Base-by-base conservation (phyloP, 2,888 invertebrate genomes). In the Thecophora atra region DNA sequence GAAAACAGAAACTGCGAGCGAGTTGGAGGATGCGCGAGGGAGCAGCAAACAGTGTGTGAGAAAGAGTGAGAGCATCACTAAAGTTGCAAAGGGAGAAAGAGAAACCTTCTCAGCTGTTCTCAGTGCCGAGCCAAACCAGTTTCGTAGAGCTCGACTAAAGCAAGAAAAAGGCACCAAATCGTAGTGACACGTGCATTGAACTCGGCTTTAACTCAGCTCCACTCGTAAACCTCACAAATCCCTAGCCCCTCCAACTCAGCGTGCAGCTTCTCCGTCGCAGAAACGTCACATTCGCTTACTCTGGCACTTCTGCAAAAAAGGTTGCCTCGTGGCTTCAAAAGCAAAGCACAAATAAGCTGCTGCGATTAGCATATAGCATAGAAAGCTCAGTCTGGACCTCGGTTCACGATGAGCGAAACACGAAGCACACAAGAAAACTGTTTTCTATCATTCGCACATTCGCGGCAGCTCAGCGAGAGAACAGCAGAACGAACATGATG, bases 101-200 rank as follows among this genome's bases (percentile, higher is more conserved):
- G 15, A 47, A 47, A n/a, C 47, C 47, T 47, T 17, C 47, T n/a
- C 17, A 47, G 37, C 37, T 37, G 37, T 37, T 37, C 37, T 37
- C 37, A 6, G 3, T 37, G 1, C 2, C 3, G 51, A 17, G 15
- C 11, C 52, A 65, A 66, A 66, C 66, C 26, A n/a, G 66, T 66
- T 66, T 17, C 2, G 15, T 28, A 17, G 30, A 47, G 30, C 1
- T 15, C 21, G 44, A 13, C 44, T 21, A 24, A 19, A 63, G 17
- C 8, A 37, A 19, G 58, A 58, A 28, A 26, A 30, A 44, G 26
- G 30, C 26, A 70, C 62, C 70, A 70, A 70, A 70, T 37, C 70
- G 63, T 63, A 70, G 62, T 70, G 70, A 70, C 70, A 70, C 70
- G 70, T 70, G 70, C 70, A 70, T 63, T 70, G 70, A 70, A 70